Evolutionary conservation across 2,797 vertebrate species (phyloP).

Genomic region (Coregonus suidteri): DNA sequence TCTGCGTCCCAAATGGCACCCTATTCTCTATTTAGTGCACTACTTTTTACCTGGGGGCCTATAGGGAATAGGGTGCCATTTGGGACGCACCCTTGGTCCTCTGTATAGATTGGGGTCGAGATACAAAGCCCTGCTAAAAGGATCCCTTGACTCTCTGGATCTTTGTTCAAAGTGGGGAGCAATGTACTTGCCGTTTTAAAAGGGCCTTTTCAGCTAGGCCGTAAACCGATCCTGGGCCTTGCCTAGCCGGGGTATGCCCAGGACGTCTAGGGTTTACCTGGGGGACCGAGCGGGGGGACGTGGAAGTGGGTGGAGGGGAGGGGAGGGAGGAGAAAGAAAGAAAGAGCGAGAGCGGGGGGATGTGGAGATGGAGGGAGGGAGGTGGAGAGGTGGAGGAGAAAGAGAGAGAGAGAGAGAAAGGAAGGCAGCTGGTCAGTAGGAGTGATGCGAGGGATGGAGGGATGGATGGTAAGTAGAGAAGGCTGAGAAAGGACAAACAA

Average conservation of each 20-base stretch:
- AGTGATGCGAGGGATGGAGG: constrained; percentile 61
- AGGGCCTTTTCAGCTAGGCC: constrained; percentile 74
- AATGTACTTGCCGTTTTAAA: constrained; percentile 59
- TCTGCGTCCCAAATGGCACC: not conserved
- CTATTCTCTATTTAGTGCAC: not conserved
- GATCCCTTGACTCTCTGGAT: constrained; percentile 58
- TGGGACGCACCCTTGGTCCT: constrained; percentile 13
- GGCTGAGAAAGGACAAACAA: constrained; percentile 77
- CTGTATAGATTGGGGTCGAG: constrained; percentile 35
- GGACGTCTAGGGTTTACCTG: constrained; percentile 74
- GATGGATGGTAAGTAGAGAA: constrained; percentile 74
- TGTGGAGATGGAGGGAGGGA: constrained; percentile 13
- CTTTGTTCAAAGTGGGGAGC: constrained; percentile 65
- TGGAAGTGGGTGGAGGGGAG: constrained; percentile 18
- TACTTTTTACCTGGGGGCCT: not conserved
- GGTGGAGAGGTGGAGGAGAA: constrained; percentile 56
- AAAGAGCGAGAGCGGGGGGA: constrained; percentile 1
- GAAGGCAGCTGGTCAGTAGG: constrained; percentile 46
- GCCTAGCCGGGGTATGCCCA: constrained; percentile 71
- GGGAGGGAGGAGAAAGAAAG: constrained; percentile 13
- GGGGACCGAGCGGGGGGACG: constrained; percentile 59
- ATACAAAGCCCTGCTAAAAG: constrained; percentile 64
- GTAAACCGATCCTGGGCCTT: constrained; percentile 75
- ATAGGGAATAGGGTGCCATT: constrained; percentile 25
- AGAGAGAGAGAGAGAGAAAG: constrained; percentile 14